Evolutionary conservation across 2,797 vertebrate genomes (phyloP).

Genomic region (Sitta carolinensis): DNA sequence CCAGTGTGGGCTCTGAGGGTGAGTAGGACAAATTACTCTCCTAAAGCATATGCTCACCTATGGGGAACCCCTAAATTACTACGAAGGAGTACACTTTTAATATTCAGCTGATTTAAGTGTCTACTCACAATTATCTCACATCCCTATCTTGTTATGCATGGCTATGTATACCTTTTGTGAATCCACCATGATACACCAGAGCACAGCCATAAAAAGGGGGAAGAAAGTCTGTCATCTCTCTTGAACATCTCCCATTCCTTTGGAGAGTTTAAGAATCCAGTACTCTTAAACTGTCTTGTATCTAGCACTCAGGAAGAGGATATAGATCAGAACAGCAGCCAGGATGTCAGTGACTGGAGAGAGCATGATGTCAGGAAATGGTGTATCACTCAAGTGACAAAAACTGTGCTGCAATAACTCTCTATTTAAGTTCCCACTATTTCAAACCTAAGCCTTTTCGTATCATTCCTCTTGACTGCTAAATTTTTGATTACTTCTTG

Average conservation of each 20-base stretch:
- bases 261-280: background rate
- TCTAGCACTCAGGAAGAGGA: background rate
- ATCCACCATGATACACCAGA: background rate
- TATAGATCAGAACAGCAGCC: background rate
- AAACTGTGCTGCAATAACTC: background rate
- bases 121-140: background rate
- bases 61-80: background rate
- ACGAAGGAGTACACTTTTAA: background rate
- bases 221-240: background rate
- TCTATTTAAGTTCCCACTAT: background rate
- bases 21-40: background rate
- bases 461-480: background rate
- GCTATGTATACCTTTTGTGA: background rate
- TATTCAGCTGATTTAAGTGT: background rate
- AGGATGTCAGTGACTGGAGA: background rate
- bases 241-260: background rate
- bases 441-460: background rate
- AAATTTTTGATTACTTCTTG: background rate
- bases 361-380: background rate
- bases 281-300: background rate
- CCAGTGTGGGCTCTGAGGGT: fast-evolving
- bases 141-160: background rate
- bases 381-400: background rate
- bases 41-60: background rate
- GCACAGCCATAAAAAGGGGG: background rate